These are phyloP conservation scores for Cephalotes varians DNA, from an alignment of 2,888 invertebrate species.

Conservation along the genomic window DNA sequence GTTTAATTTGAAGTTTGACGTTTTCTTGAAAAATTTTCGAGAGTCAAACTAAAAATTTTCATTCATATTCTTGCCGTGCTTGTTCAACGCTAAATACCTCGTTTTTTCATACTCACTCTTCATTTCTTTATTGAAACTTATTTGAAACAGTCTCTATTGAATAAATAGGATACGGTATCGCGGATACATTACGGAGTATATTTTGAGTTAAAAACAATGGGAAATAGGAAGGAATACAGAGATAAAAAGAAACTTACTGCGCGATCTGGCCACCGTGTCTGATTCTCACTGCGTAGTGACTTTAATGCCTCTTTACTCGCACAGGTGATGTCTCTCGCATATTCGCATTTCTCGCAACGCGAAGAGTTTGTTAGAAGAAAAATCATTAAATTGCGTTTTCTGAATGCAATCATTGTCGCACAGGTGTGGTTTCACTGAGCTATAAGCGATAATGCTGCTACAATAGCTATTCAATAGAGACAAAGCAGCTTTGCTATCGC, in stretches of 20 bases:
- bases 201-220: background rate
- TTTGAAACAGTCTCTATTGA: background rate
- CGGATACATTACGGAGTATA: no score
- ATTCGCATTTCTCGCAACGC: background rate
- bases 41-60: no score
- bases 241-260: background rate
- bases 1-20: no score
- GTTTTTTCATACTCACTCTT: background rate
- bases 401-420: background rate
- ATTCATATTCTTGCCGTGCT: background rate
- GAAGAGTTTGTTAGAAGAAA: background rate
- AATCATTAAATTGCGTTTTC: slow-evolving; percentile 1
- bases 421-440: slow-evolving; percentile 27
- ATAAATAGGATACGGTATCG: background rate
- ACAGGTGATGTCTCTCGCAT: background rate
- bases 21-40: no score
- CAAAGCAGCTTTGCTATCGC: no score
- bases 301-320: slow-evolving; percentile 18
- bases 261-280: background rate
- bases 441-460: slow-evolving; percentile 32
- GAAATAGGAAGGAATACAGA: no score
- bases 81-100: background rate
- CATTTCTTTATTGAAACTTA: no score
- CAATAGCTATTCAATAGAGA: no score
- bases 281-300: no score